Evolutionary conservation across 2,888 invertebrate genomes (phyloP).

Genomic region (Ethmia dodecea): DNA sequence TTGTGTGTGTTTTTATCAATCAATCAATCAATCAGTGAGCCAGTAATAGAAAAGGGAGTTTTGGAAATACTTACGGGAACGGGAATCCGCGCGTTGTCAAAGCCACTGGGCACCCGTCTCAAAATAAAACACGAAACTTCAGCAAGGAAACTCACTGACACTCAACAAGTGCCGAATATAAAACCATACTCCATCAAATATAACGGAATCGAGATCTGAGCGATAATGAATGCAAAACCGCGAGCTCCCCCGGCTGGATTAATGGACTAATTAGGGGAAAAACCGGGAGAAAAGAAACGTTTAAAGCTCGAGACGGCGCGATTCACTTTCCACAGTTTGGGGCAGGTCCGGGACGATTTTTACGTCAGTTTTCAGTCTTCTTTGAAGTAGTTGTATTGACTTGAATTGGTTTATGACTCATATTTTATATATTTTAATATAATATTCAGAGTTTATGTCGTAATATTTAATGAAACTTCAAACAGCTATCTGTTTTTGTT

Average conservation of each 20-base stretch:
- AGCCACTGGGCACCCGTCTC: no score
- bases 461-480: no score
- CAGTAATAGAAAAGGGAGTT: no score
- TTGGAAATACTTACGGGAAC: no score
- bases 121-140: no score
- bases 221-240: constrained; percentile 23
- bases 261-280: constrained; percentile 67
- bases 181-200: constrained; percentile 13
- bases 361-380: constrained; percentile 71
- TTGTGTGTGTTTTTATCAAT: no score
- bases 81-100: no score
- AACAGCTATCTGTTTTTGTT: no score
- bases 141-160: constrained; percentile 3
- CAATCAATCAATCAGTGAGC: no score
- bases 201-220: constrained; percentile 26
- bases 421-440: no score
- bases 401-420: constrained; percentile 47
- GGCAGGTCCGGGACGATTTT: constrained; percentile 72
- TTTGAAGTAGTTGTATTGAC: constrained; percentile 30
- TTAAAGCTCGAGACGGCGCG: constrained; percentile 32
- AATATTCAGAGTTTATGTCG: no score
- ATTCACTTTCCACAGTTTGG: constrained; percentile 52
- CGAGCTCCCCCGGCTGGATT: constrained; percentile 34
- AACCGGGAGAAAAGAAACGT: constrained; percentile 43
- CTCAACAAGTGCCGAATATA: constrained; percentile 22